Base-by-base conservation (phyloP, 2,113 vertebrate genomes). In the Triplophysa siluroides region DNA sequence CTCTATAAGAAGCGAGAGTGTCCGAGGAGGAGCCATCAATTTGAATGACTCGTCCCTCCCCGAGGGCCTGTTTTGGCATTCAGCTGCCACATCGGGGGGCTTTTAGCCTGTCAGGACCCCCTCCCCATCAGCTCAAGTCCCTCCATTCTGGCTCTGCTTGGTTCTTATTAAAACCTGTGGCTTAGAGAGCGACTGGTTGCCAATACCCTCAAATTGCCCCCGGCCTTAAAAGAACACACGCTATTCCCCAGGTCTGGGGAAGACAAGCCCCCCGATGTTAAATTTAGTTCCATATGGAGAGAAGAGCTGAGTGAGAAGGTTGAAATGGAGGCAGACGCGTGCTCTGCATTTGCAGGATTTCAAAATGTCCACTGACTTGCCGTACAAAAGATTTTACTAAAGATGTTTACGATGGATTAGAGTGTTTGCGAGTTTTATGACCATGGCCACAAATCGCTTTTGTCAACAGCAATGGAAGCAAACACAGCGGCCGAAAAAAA, bases 41-140 rank as follows among this genome's bases (percentile, higher is more conserved):
- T 91, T 93, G 93, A 96, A 87, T 89, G 93, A 93, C 93, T 93
- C 81, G 76, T 63, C 41, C 87, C 87, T 92, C 87, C 92, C 91
- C 62, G 89, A 93, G 93, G 91, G 92, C 81, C 90, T 92, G 90
- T 93, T 94, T 94, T 94, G 91, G 94, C 93, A 94, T 93, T 90
- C 91, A 90, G 89, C 83, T 90, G 83, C 87, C 91, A 91, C 85
- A 87, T 88, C 81, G 3, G 66, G 86, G 65, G 79, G 90, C 92
- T 89, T 85, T 90, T 90, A 87, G 86, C 87, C 86, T 88, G 89
- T 90, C 89, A 89, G 86, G 83, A 87, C 81, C 83, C 78, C 47
- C 88, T 90, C 83, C 88, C 81, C 83, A 52, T 29, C 45, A 9
- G 66, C 62, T 12, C 4, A 47, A 54, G 26, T 54, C 61, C 64